Base-by-base conservation (phyloP, 35 echinoderm and acorn worm genomes). In the Hemicentrotus pulcherrimus region DNA sequence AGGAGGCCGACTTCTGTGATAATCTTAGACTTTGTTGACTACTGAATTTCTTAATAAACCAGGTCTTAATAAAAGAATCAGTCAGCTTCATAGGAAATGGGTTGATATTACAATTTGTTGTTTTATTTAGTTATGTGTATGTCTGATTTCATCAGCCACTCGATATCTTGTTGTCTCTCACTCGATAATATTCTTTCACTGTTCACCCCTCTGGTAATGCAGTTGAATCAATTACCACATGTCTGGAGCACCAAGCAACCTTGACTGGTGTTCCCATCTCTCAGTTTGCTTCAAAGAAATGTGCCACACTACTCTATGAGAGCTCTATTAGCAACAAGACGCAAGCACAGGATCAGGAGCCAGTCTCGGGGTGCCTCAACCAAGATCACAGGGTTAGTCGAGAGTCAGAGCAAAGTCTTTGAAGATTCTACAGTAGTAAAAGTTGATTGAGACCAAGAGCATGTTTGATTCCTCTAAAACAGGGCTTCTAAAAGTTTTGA, bases 201-300 rank as follows among this genome's bases (percentile, higher is more conserved):
- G 15, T 47, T 24, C 9, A 41, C 46, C 24, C 31, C 0, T 45
- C n/a, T 41, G 18, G 16, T 18, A 45, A 90, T 10, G 9, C 88
- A 90, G 88, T 30, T 28, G 88, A 47, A 35, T 33, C 88, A 18
- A 90, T 90, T 90, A 47, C n/a, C 3, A 46, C 88, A 90, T 90
- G 32, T 41, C n/a, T 90, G 46, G 13, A 47, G 88, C 88, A 90
- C 12, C 88, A 90, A 90, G 88, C 88, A 18, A 47, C 12, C 32
- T 30, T 41, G 88, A 90, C 32, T 47, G 88, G 88, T 47, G 46
- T 90, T 33, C 88, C 88, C n/a, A 47, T 90, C 88, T 90, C 88
- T 33, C 88, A 18, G 33, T 32, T 90, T 15, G 88, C 88, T 90
- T 22, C 88, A 2, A 90, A 90, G 88, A 90, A 90, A 47, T 90